Percentiles rank a stretch among this genome's conserved stretches.
Conservation (phyloP, 2,113 vertebrate genomes). For the Porphyrio hochstetteri region DNA sequence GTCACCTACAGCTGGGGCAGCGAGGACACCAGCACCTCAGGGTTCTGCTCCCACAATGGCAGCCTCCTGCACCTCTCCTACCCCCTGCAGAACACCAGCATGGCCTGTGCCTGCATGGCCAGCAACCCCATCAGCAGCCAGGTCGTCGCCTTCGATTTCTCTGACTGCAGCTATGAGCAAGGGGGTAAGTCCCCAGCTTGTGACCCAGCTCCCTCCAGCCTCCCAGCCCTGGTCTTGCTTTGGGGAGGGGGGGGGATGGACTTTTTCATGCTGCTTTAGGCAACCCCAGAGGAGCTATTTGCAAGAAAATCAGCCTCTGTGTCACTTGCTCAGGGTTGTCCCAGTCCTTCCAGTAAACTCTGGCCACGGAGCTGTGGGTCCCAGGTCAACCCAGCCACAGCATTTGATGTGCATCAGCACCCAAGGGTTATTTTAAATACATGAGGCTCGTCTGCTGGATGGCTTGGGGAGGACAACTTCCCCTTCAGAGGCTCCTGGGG, state of each 20-base stretch:
- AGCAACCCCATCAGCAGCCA: background rate
- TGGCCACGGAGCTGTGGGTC: fast-evolving
- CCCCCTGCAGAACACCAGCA: background rate
- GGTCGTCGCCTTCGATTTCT: background rate
- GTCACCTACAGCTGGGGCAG: conserved; percentile 6
- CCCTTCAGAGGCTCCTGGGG: fast-evolving
- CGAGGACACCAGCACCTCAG: fast-evolving
- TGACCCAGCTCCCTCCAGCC: fast-evolving
- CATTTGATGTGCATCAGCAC: fast-evolving
- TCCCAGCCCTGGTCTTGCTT: background rate
- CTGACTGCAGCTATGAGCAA: background rate
- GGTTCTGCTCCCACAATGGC: background rate
- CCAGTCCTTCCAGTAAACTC: background rate
- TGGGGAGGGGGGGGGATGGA: no score
- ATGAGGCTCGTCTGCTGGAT: fast-evolving
- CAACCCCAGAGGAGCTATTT: background rate
- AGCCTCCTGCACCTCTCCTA: conserved; percentile 18
- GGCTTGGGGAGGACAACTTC: background rate
- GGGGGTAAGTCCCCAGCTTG: background rate
- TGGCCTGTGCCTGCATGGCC: background rate
- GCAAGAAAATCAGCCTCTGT: fast-evolving
- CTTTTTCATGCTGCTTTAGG: background rate
- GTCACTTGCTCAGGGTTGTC: background rate
- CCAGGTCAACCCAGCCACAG: fast-evolving
- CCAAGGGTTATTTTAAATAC: fast-evolving